Evolutionary conservation across 1,140 invertebrate genomes (phyloP), one percentile per base, ranked within the genome.

Genomic region (Brachionus asplanchnoidis): DNA sequence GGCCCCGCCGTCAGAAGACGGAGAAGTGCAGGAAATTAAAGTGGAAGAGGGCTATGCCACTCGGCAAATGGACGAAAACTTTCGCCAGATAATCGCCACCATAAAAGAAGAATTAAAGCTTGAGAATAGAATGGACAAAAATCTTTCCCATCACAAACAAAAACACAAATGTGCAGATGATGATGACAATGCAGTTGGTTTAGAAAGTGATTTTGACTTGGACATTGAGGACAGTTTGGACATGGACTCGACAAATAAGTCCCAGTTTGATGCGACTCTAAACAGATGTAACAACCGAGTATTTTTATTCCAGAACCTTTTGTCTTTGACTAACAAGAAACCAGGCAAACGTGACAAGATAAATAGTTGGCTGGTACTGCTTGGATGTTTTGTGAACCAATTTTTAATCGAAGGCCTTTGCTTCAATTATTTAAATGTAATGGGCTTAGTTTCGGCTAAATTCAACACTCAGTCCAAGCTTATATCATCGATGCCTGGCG

Each of bases 11-110:
- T 40, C 32, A 75, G 70, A 75, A 8, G 73, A 77, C 1, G 42
- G 20, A 12, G 73, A 77, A 50, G 73, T 50, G 0, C 42, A 77
- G 3, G 79, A 82, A 23, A 82, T 60, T 44, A 82, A 82, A 46
- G 53, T 82, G 0, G 79, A 82, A 17, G 79, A 82, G n/a, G 79
- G 79, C 26, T 82, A 82, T 68, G 65, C 53, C 20, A 82, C 79
- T 1, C n/a, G 79, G 28, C 79, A 82, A 36, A 82, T 82, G 79
- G 79, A 82, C 53, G 79, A 82, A 23, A 65, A 23, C 40, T 82
- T 82, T 82, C 50, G 79, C 7, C 79, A 82, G 42, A 82, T 53
- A 82, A 82, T 82, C 36, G 79, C 79, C 9, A 53, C 79, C 14
- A 82, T 82, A 7, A 82, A 82, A 68, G 50, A 82, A 65, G 79